Evolutionary conservation across 1,140 invertebrate genomes (phyloP), one percentile per base, ranked within the genome.

Genomic region (Periplaneta americana): DNA sequence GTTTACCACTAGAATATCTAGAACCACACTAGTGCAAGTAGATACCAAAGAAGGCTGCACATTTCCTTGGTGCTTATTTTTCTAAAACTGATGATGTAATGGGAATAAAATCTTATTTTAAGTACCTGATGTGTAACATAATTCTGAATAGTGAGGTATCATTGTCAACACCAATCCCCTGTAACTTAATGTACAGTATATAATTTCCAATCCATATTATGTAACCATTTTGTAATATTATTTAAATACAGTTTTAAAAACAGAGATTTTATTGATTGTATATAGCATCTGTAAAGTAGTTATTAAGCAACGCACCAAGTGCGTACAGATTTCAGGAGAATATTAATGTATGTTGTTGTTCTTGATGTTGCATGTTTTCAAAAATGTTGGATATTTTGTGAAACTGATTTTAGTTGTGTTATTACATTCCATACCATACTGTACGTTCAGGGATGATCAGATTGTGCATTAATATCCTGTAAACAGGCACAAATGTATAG

Each of bases 41-140:
- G 34, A 36, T 35, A 78, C 79, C 79, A 80, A 80, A 80, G 79
- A 80, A 66, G 37, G 66, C 79, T 80, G 79, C 79, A 80, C 39
- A 80, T 48, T 80, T 36, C 35, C 79, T 80, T 57, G 79, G 79
- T 57, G 79, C 79, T 66, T 80, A 80, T 80, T 80, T 80, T 80
- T 80, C 17, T 80, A 80, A 80, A 80, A 34, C 22, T 36, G n/a
- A 80, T 48, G 31, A 80, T 48, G 31, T 31, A 39, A 80, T 35
- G 35, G 32, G 31, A 80, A 66, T 35, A 80, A 80, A 66, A 66
- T 48, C n/a, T 66, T 66, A 80, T 80, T 80, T 80, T 80, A 33
- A 80, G 79, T 80, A 80, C 79, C 79, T 80, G 79, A 80, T 80
- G 33, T 80, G 34, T 80, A 80, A 48, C 22, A 31, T 36, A 37